Percentiles rank a stretch among this genome's conserved stretches.
phyloP scores from a whole-genome alignment of 2,888 invertebrate species.

The Phlogophora meticulosa region DNA sequence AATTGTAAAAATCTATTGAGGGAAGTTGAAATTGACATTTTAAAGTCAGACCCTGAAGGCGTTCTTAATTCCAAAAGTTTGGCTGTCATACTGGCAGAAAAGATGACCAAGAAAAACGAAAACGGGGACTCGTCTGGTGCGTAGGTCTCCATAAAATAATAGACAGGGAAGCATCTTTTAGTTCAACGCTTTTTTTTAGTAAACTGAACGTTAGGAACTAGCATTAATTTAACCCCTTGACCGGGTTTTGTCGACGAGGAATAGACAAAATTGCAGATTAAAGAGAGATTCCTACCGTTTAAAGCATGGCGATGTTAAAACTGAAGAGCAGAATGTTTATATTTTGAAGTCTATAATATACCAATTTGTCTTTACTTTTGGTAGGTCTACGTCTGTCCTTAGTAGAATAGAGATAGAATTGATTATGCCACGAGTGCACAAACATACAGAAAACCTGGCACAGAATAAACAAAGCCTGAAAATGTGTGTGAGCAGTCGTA shows the following conservation, averaged over 20 bases:
- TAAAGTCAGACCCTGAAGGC: conserved; percentile 18
- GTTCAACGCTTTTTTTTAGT: not conserved
- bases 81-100: conserved; percentile 29
- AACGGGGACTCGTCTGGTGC: not conserved
- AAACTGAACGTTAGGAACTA: not conserved
- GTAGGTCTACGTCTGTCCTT: too few species aligned
- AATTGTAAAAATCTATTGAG: conserved; percentile 45
- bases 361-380: too few species aligned
- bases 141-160: not conserved
- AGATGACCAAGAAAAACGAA: not conserved
- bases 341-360: too few species aligned
- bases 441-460: not conserved
- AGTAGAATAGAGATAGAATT: too few species aligned
- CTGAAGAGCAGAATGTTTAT: too few species aligned
- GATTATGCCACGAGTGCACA: too few species aligned
- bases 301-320: too few species aligned
- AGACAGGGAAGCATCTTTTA: not conserved
- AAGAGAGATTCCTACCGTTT: too few species aligned
- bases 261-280: too few species aligned
- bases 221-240: too few species aligned
- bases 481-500: not conserved
- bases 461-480: not conserved
- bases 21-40: conserved; percentile 49
- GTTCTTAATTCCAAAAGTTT: conserved; percentile 44
- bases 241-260: too few species aligned